Base-by-base conservation (phyloP, 2,888 invertebrate genomes). In the Aromia moschata region DNA sequence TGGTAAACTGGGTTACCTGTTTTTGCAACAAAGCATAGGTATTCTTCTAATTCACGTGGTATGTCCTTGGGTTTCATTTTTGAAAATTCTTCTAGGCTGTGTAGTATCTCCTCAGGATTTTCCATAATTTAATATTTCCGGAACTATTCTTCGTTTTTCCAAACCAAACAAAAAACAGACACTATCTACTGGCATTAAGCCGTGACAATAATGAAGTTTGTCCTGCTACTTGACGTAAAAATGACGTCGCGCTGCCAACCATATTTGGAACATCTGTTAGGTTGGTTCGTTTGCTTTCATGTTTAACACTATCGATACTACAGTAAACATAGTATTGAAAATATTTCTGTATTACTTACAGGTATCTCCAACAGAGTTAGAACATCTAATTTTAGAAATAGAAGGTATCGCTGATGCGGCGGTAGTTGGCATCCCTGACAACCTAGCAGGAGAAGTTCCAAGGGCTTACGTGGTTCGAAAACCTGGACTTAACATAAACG, bases 1-100 rank as follows among this genome's bases (percentile, higher is more conserved):
- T 94, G 94, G 79, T 94, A 96, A 66, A 96, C 88, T 31, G 94
- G 94, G 82, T 96, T 94, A 65, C 97, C 96, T 74, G 95, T 96
- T 81, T 92, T 92, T 2, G 96, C 96, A 69, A 97, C 94, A 83
- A 91, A 92, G 69, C 87, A 86, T 68, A 97, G 84, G 79, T 95
- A 96, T 60, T 94, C 94, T 74, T 96, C 95, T 60, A 97, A 84
- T 76, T 94, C 90, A 64, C 90, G 87, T 14, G 96, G 94, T 73
- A 96, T 94, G 73, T 91, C 92, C 79, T 90, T 90, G 10, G 88
- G 88, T 70, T 85, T 85, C 37, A 84, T 62, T 81, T 94, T 92
- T 38, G 91, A 87, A 78, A 92, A 93, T 75, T 93, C 91, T 79
- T 93, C 93, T 59, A 94, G 83, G 70, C 90, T 90, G 78, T 93